Percentiles rank a stretch among this genome's conserved stretches.
Conservation (phyloP, 2,113 vertebrate species). For the Colistium nudipinnis region DNA sequence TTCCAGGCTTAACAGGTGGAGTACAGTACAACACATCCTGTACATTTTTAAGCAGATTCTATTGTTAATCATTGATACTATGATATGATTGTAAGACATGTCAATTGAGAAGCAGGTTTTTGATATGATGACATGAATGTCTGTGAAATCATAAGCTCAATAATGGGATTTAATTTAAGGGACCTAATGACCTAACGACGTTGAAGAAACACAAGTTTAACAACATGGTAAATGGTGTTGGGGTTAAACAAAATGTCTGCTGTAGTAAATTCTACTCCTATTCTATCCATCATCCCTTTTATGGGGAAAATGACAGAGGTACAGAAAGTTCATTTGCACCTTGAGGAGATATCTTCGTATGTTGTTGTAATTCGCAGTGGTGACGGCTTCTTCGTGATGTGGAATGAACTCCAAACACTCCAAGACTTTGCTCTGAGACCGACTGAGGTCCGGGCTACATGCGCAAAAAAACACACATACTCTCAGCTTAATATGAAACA, state of each 20-base stretch:
- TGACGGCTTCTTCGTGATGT: slow-evolving; percentile 87
- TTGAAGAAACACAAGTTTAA: neutral
- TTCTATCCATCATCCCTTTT: neutral
- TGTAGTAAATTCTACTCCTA: neutral
- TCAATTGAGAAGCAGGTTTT: neutral
- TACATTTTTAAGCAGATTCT: neutral
- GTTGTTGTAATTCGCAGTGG: slow-evolving; percentile 88
- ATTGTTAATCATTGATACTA: neutral
- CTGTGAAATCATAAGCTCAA: no score
- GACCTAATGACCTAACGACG: neutral
- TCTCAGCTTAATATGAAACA: neutral
- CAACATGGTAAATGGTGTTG: neutral
- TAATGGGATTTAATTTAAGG: neutral
- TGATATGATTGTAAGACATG: no score
- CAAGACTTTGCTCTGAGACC: slow-evolving; percentile 90
- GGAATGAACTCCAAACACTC: slow-evolving; percentile 97
- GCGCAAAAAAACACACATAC: slow-evolving; percentile 30
- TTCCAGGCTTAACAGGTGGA: no score
- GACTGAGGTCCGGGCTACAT: slow-evolving; percentile 81
- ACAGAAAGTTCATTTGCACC: slow-evolving; percentile 73
- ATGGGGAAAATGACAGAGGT: neutral
- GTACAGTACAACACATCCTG: no score
- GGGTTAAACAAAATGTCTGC: neutral
- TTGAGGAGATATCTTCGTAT: slow-evolving; percentile 93
- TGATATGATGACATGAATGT: neutral